phyloP scores from a whole-genome alignment of 1,140 invertebrate genomes.

The Drosophila navojoa region DNA sequence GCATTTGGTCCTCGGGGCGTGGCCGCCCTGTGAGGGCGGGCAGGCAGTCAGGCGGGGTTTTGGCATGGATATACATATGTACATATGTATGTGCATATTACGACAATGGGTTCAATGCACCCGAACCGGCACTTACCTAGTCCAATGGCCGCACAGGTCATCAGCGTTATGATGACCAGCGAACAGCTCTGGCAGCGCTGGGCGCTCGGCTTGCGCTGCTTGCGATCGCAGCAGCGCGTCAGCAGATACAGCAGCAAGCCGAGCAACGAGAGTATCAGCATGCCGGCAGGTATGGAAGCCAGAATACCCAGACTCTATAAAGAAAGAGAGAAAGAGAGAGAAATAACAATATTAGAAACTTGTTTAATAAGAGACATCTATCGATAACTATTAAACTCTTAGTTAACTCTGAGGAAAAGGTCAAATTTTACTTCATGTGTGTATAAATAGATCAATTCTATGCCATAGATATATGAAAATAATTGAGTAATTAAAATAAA shows the following conservation, averaged over 20 bases:
- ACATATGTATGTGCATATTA: not conserved
- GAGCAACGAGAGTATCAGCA: conserved; percentile 94
- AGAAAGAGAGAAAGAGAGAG: not conserved
- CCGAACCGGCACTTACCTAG: conserved; percentile 73
- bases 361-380: not conserved
- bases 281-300: conserved; percentile 94
- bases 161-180: conserved; percentile 91
- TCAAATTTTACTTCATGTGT: not conserved
- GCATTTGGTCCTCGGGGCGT: conserved; percentile 19
- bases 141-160: conserved; percentile 91
- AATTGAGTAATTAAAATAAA: too few relatives aligned
- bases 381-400: not conserved
- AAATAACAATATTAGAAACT: too few relatives aligned
- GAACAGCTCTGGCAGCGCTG: conserved; percentile 90
- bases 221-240: conserved; percentile 96
- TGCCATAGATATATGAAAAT: too few relatives aligned
- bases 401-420: not conserved
- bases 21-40: conserved; percentile 24
- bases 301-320: conserved; percentile 94
- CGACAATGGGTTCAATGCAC: conserved; percentile 52
- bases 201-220: conserved; percentile 90
- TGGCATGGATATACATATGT: not conserved
- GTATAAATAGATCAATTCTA: too few relatives aligned
- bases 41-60: not conserved
- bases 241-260: conserved; percentile 95